Base-by-base conservation (phyloP, 1,140 invertebrate species). In the Pseudobourletiella spinata region DNA sequence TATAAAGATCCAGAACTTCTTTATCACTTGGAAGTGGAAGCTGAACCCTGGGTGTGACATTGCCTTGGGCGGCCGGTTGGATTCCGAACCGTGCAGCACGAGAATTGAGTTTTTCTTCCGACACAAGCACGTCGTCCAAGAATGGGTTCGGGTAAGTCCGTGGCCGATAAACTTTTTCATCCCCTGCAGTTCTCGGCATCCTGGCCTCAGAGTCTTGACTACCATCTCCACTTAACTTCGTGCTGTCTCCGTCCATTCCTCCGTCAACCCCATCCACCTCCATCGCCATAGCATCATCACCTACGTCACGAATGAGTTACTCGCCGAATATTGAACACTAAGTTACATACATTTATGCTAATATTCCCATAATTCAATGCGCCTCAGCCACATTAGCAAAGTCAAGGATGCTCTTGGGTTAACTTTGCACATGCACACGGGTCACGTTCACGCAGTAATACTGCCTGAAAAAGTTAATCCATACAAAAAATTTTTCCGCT, bases 1-100 rank as follows among this genome's bases (percentile, higher is more conserved):
- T 56, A 63, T 70, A 70, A 43, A 70, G 55, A 42, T 58, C 59
- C 26, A 65, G 16, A 20, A 67, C 26, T 56, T 67, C 62, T 22
- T 64, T 57, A 44, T 67, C 61, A 32, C 58, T 54, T 28, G 63
- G 52, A 14, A 64, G 46, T 2, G 44, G 32, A 4, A 62, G 26
- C 20, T 46, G 29, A 6, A 11, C 22, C 18, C 44, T 48, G 6
- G 18, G 6, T 8, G 11, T 8, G 3, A 3, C 25, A 54, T 4
- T 15, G 8, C 11, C 28, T 26, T 54, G 24, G 3, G 50, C 15
- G 25, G 24, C 20, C 15, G 20, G 2, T 16, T 15, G 15, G 15
- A 68, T 16, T 24, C 66, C 66, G 60, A 66, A 69, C 18, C 59
- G 44, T 29, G 63, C 39, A 24, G 62, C 62, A 18, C 59, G 46